Base-by-base conservation (phyloP, 2,113 vertebrate species). In the Cariama cristata region DNA sequence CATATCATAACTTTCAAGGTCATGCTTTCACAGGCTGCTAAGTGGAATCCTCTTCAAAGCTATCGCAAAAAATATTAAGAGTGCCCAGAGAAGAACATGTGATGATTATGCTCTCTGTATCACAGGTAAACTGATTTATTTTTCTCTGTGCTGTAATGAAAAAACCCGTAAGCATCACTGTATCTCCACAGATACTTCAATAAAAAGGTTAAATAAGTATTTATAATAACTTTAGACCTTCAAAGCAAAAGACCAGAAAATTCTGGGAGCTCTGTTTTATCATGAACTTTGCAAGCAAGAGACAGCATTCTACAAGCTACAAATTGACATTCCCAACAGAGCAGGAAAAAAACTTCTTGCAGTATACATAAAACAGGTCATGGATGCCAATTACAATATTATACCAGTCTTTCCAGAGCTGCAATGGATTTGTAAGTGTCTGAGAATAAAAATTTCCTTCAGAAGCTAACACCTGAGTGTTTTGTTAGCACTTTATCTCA, bases 261-360 rank as follows among this genome's bases (percentile, higher is more conserved):
- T 84, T 69, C 72, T 96, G 86, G 56, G 69, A 90, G 60, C 33
- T 71, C 64, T 88, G 67, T 79, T 92, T 97, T 93, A 95, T 77
- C 79, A 17, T 8, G 18, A 80, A 64, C 53, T 77, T 84, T 79
- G 60, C 40, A 84, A 94, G 80, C 60, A 62, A 85, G 44, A 64
- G 44, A 77, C 45, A 73, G n/a, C 47, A 62, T 71, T 71, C 71
- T 69, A 52, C 33, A 68, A 69, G 56, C 33, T 69, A 56, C 62
- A 77, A 90, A 82, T 64, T 75, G 47, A 71, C 35, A 50, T 71
- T 81, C 76, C 75, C 75, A 81, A 91, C 82, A 53, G 66, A 79
- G 27, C 6, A 73, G 66, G 53, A 45, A 68, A 50, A 86, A 84
- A 86, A 6, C 33, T 92, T 90, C 28, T 69, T 85, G 40, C 56